Evolutionary conservation across 2,888 invertebrate species (phyloP).

Genomic region (Meiosimyza decipiens): DNA sequence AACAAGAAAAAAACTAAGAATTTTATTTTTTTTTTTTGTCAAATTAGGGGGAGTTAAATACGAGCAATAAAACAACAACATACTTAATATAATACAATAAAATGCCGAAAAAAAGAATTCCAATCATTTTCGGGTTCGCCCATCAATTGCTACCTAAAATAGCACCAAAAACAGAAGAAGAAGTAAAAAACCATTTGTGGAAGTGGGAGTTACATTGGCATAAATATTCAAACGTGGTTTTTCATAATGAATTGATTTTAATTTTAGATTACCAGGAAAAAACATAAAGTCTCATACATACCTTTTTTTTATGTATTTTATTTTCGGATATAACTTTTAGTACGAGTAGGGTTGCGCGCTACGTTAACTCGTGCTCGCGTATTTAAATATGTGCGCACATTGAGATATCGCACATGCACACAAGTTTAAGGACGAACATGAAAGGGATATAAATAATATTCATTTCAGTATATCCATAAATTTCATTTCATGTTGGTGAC

Average conservation of each 20-base stretch:
- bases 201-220: conserved; percentile 26
- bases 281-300: conserved; percentile 24
- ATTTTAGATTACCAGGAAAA: conserved; percentile 33
- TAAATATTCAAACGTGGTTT: conserved; percentile 45
- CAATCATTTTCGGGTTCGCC: conserved; percentile 35
- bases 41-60: neutral
- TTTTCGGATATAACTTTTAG: conserved; percentile 22
- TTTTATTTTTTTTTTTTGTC: conserved; percentile 1
- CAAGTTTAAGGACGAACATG: conserved; percentile 47
- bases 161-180: neutral
- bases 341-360: neutral
- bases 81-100: conserved; percentile 1
- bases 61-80: conserved; percentile 1
- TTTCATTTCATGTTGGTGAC: conserved; percentile 12
- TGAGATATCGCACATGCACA: conserved; percentile 27
- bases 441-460: conserved; percentile 47
- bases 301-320: neutral
- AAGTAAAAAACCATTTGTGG: neutral
- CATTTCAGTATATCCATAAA: conserved; percentile 28
- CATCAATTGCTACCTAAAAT: conserved; percentile 23
- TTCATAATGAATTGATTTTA: conserved; percentile 40
- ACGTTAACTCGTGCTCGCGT: neutral
- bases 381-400: conserved; percentile 21
- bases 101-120: conserved; percentile 9
- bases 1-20: neutral